These are phyloP conservation scores for Phenacoccus solenopsis DNA, from an alignment of 1,140 invertebrate genomes.

Conservation along the genomic window DNA sequence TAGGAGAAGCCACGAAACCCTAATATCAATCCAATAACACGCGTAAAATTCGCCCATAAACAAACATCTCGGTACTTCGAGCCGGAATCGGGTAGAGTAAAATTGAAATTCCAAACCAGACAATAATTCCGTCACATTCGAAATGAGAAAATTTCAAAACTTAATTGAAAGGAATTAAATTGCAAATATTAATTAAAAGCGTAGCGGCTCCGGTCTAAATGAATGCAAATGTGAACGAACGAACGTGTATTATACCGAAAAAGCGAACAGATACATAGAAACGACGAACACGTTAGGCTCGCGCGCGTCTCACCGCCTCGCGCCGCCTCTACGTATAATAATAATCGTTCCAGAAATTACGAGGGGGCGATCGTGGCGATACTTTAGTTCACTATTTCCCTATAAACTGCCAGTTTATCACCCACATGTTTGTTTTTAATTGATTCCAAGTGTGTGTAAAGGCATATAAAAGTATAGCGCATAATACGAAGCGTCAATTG, in stretches of 20 bases:
- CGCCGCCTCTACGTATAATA: background rate
- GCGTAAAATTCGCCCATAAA: background rate
- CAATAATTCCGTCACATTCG: slow-evolving; percentile 16
- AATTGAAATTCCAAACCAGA: slow-evolving; percentile 7
- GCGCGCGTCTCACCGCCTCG: background rate
- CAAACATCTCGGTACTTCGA: background rate
- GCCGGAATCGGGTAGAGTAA: background rate
- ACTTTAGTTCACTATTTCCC: background rate
- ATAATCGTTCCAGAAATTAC: slow-evolving; percentile 18
- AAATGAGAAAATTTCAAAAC: slow-evolving; percentile 15
- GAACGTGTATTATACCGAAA: background rate
- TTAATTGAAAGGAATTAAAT: slow-evolving; percentile 18
- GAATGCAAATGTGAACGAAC: slow-evolving; percentile 16
- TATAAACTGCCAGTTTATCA: slow-evolving; percentile 16
- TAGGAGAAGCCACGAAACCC: background rate
- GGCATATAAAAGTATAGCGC: slow-evolving; percentile 10
- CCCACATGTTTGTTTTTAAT: slow-evolving; percentile 18
- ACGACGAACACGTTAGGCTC: background rate
- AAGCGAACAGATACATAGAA: slow-evolving; percentile 7
- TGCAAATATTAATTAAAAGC: slow-evolving; percentile 17
- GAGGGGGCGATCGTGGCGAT: slow-evolving; percentile 13
- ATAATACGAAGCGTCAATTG: slow-evolving; percentile 8
- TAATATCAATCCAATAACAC: background rate
- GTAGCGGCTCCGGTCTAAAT: background rate
- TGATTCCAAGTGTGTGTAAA: slow-evolving; percentile 16